A percentile compares a stretch with the other conserved stretches of the same genome.
phyloP scores from a whole-genome alignment of 2,113 vertebrate species.

The Macaca mulatta region DNA sequence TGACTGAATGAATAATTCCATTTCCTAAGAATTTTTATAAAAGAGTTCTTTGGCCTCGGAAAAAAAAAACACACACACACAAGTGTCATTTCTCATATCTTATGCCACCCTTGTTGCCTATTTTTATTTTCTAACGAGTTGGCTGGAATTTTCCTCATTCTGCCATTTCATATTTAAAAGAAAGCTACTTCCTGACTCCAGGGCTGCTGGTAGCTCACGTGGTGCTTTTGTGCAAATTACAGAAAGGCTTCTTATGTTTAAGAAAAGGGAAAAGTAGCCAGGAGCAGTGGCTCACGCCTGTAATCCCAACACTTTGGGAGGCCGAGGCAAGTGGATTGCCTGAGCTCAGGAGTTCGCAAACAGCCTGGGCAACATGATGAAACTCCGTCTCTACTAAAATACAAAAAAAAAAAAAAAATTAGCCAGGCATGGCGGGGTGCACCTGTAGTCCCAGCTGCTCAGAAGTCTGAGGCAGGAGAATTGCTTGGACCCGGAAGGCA shows the following conservation, averaged over 20 bases:
- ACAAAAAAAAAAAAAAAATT: too few relatives aligned
- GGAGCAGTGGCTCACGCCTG: too few relatives aligned
- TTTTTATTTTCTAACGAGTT: neutral
- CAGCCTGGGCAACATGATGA: too few relatives aligned
- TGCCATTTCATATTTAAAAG: neutral
- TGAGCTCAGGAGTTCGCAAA: too few relatives aligned
- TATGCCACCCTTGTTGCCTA: too few relatives aligned
- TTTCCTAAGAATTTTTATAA: neutral
- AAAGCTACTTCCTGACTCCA: neutral
- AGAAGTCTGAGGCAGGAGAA: too few relatives aligned
- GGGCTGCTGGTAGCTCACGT: neutral
- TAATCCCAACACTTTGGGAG: too few relatives aligned
- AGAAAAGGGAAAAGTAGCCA: neutral
- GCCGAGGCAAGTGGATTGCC: too few relatives aligned
- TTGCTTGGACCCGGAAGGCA: too few relatives aligned
- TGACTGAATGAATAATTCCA: fast-evolving
- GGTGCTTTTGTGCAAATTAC: neutral
- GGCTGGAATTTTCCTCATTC: neutral
- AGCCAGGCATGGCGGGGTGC: too few relatives aligned
- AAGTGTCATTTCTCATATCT: neutral
- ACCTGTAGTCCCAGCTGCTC: too few relatives aligned
- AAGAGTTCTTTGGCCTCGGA: neutral
- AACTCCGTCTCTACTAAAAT: too few relatives aligned
- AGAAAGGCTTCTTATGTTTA: neutral
- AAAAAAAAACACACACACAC: neutral